Evolutionary conservation across 2,797 vertebrate genomes (phyloP).

Genomic region (Salarias fasciatus): DNA sequence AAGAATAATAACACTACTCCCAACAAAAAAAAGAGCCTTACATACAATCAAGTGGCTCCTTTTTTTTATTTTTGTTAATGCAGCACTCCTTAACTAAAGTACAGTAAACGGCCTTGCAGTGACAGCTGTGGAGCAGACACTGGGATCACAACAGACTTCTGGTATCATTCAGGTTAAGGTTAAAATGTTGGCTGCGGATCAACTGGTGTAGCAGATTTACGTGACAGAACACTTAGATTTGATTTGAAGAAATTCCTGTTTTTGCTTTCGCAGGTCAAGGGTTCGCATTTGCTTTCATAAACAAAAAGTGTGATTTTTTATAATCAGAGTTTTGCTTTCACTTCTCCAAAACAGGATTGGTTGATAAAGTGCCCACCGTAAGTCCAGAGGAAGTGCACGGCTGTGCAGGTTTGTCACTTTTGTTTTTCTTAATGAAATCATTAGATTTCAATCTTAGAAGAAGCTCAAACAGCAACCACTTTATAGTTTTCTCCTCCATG

Average conservation of each 20-base stretch:
- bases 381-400: conserved; percentile 61
- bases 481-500: no score
- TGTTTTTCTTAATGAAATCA: no score
- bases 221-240: conserved; percentile 41
- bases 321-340: conserved; percentile 7
- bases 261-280: no score
- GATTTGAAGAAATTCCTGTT: no score
- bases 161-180: conserved; percentile 15
- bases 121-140: conserved; percentile 44
- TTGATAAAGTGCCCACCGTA: conserved; percentile 6
- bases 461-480: no score
- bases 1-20: no score
- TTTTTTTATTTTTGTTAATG: not conserved
- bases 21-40: not conserved
- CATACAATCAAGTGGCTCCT: conserved; percentile 15
- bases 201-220: conserved; percentile 23
- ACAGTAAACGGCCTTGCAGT: conserved; percentile 22
- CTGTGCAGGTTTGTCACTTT: conserved; percentile 83
- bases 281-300: no score
- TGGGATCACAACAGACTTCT: no score
- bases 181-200: conserved; percentile 48
- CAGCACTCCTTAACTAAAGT: conserved; percentile 1
- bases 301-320: not conserved
- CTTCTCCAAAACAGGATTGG: conserved; percentile 6
- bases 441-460: no score